A percentile compares a stretch with the other conserved stretches of the same genome.
These are phyloP conservation scores for Coleophora flavipennella DNA, from an alignment of 2,888 invertebrate genomes.

Conservation along the genomic window DNA sequence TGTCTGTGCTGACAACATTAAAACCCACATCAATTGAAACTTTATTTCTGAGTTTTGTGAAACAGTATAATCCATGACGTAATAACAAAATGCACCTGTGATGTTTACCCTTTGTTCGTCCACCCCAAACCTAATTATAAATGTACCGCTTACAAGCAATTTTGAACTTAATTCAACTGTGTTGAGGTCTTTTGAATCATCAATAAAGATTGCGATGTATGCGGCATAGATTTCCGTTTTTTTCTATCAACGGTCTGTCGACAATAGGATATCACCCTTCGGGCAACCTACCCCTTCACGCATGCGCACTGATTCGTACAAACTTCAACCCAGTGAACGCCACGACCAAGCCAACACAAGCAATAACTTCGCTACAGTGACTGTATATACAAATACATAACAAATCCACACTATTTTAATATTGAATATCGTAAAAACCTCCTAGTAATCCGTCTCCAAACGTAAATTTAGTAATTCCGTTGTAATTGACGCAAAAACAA, in stretches of 20 bases:
- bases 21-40: no score
- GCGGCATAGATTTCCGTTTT: constrained; percentile 13
- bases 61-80: constrained; percentile 46
- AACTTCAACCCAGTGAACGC: constrained; percentile 44
- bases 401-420: constrained; percentile 48
- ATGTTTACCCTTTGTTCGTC: constrained; percentile 15
- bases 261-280: constrained; percentile 51
- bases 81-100: constrained; percentile 37
- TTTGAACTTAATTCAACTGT: constrained; percentile 31
- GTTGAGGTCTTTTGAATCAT: constrained; percentile 15
- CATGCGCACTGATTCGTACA: constrained; percentile 42
- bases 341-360: constrained; percentile 49
- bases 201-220: no score
- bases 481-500: constrained; percentile 2
- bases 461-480: constrained; percentile 9
- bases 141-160: constrained; percentile 11
- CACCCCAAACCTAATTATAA: constrained; percentile 10
- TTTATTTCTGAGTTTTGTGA: no score
- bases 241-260: constrained; percentile 47
- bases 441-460: constrained; percentile 55
- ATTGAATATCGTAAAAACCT: constrained; percentile 46
- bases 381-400: constrained; percentile 59
- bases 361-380: constrained; percentile 57
- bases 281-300: constrained; percentile 55
- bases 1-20: no score